Percentiles rank a stretch among this genome's conserved stretches.
Conservation (phyloP, 2,113 vertebrate genomes). For the Ivindomyrus marchei region DNA sequence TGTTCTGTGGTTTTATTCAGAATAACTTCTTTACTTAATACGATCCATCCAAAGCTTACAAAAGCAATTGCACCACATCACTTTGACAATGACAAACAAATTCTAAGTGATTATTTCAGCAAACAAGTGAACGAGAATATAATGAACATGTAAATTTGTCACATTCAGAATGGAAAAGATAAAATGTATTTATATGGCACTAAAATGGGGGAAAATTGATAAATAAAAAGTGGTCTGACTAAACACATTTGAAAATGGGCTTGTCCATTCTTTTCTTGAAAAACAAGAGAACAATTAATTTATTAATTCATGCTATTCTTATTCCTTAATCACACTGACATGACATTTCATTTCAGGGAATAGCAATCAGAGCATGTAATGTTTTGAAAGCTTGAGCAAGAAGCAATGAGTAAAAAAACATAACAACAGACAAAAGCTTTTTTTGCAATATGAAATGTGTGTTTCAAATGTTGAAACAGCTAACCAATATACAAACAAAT, state of each 20-base stretch:
- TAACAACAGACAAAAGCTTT: neutral
- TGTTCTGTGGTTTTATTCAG: neutral
- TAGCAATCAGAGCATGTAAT: neutral
- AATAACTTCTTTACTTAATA: neutral
- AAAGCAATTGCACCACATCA: neutral
- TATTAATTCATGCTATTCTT: neutral
- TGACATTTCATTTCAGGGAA: neutral
- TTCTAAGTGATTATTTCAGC: neutral
- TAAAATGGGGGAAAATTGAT: neutral
- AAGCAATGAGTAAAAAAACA: neutral
- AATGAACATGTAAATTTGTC: neutral
- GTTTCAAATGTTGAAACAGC: neutral
- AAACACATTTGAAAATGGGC: neutral
- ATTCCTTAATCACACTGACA: neutral
- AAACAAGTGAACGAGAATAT: neutral
- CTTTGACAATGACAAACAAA: neutral
- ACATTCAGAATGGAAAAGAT: neutral
- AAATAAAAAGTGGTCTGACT: neutral
- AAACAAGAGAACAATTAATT: neutral
- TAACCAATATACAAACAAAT: neutral
- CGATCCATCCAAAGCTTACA: neutral
- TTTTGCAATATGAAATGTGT: neutral
- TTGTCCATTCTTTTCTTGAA: neutral
- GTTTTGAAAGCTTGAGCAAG: neutral
- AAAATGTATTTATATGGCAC: neutral